Conservation (phyloP, 2,797 vertebrate species). For the Cyclopterus lumpus region DNA sequence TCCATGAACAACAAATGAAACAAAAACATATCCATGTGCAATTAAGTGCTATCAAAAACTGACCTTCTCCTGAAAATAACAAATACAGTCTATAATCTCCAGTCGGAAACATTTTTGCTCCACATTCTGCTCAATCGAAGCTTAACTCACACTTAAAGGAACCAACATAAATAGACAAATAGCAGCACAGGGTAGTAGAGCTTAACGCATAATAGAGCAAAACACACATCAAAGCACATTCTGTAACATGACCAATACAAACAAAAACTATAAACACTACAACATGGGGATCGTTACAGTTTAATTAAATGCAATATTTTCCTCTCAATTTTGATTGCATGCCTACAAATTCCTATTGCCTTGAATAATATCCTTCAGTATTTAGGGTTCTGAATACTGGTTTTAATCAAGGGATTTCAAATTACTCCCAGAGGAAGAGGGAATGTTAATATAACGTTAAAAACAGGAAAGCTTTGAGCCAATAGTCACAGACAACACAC, state of each 20-base stretch:
- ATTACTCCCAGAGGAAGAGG: conserved; percentile 46
- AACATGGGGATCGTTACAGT: neutral
- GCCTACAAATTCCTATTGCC: conserved; percentile 9
- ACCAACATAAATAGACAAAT: neutral
- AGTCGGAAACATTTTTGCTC: neutral
- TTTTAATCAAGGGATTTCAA: conserved; percentile 45
- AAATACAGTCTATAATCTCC: neutral
- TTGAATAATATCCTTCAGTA: conserved; percentile 16
- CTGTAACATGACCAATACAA: neutral
- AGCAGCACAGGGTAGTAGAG: neutral
- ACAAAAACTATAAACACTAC: neutral
- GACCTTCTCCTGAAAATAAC: neutral
- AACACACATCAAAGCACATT: neutral
- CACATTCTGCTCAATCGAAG: neutral
- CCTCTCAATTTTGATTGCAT: conserved; percentile 19
- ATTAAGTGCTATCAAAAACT: neutral
- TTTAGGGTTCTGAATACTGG: conserved; percentile 39
- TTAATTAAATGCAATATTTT: conserved; percentile 38
- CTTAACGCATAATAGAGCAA: neutral
- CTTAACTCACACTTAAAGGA: neutral
- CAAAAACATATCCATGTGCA: neutral
- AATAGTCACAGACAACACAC: conserved; percentile 40
- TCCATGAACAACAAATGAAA: neutral
- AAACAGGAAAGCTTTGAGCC: conserved; percentile 63
- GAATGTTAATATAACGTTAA: conserved; percentile 51